Conservation (phyloP, 2,113 vertebrate genomes). For the Oreochromis spilurus region DNA sequence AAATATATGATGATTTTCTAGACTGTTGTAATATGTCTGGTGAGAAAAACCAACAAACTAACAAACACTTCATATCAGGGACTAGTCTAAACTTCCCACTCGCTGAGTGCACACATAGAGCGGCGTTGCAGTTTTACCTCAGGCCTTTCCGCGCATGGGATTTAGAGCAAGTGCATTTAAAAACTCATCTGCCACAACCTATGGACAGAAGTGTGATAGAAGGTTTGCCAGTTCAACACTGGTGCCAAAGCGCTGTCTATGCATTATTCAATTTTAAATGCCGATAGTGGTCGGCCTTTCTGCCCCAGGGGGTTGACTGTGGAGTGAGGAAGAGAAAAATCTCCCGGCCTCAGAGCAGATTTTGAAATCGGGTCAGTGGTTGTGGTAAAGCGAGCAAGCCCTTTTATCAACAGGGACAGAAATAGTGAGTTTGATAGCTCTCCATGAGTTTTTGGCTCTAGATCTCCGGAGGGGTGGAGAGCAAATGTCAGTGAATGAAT, state of each 20-base stretch:
- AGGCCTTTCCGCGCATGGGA: not conserved
- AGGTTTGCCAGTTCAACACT: not conserved
- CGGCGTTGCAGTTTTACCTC: not conserved
- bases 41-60: not conserved
- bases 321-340: not conserved
- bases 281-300: slow-evolving; percentile 20
- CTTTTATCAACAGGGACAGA: slow-evolving; percentile 18
- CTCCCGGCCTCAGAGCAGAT: not conserved
- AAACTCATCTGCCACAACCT: slow-evolving; percentile 9
- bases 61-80: not conserved
- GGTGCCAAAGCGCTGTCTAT: slow-evolving; percentile 2
- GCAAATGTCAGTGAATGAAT: slow-evolving; percentile 9
- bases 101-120: not conserved
- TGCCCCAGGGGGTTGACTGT: slow-evolving; percentile 9
- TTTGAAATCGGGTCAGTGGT: slow-evolving; percentile 43
- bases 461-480: not conserved
- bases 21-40: not conserved
- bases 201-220: not conserved
- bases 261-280: slow-evolving; percentile 56
- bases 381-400: not conserved
- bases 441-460: not conserved
- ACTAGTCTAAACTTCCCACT: not conserved
- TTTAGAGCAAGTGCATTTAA: slow-evolving; percentile 11
- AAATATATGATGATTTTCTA: not conserved
- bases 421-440: slow-evolving; percentile 35